Conservation (phyloP, 2,888 invertebrate species). For the Drosophila silvestris region DNA sequence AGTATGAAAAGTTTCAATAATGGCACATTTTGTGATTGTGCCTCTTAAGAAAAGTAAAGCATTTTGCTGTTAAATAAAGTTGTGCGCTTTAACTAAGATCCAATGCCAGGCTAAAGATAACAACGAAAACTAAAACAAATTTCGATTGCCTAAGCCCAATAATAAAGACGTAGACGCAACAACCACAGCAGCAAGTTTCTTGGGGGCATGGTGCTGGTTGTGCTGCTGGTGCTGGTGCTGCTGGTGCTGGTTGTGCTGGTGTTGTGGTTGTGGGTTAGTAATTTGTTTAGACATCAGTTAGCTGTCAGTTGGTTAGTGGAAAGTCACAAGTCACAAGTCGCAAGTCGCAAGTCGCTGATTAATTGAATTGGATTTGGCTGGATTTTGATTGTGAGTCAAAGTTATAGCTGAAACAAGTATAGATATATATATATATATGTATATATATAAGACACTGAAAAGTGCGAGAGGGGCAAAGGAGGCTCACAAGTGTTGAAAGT, state of each 20-base stretch:
- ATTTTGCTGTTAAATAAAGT: not conserved
- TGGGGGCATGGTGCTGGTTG: not conserved
- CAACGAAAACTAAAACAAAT: conserved; percentile 36
- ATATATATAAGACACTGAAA: not conserved
- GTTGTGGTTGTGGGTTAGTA: conserved; percentile 10
- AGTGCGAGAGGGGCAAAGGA: not conserved
- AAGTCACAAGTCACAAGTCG: conserved; percentile 39
- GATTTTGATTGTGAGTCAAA: conserved; percentile 14
- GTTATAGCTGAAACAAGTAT: conserved; percentile 18
- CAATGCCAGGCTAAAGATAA: conserved; percentile 1
- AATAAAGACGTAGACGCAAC: conserved; percentile 1
- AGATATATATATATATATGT: not conserved
- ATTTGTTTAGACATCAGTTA: conserved; percentile 48
- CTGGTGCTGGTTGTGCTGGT: not conserved
- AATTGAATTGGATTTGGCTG: conserved; percentile 66
- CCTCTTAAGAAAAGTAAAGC: not conserved
- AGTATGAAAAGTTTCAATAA: not conserved
- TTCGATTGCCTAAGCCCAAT: conserved; percentile 16
- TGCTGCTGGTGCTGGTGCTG: not conserved
- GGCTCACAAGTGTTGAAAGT: not conserved
- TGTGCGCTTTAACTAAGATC: not conserved
- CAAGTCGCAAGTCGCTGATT: conserved; percentile 61
- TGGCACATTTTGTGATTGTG: not conserved
- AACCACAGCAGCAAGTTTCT: conserved; percentile 8
- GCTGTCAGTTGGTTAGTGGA: conserved; percentile 32